Evolutionary conservation across 2,888 invertebrate genomes (phyloP).

Genomic region (Caenorhabditis sp.): DNA sequence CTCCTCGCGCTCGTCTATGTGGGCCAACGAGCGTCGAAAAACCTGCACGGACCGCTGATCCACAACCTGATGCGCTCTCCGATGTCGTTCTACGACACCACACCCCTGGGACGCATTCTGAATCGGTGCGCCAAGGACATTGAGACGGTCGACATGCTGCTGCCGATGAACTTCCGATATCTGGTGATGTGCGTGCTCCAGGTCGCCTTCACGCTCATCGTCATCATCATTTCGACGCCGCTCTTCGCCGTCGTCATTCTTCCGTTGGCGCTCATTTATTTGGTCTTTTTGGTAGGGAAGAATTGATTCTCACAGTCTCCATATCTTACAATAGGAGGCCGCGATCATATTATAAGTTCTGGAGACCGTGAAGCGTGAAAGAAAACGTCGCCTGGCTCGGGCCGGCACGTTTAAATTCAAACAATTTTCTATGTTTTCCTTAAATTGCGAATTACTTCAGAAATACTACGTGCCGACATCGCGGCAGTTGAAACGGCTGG

Average conservation of each 20-base stretch:
- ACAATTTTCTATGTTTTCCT: background rate
- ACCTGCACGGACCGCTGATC: constrained; percentile 66
- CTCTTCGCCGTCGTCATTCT: constrained; percentile 72
- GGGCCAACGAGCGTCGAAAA: constrained; percentile 71
- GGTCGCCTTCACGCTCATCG: constrained; percentile 69
- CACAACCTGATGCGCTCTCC: constrained; percentile 73
- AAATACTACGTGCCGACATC: constrained; percentile 95
- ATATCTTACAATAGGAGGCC: no score
- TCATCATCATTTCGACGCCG: constrained; percentile 74
- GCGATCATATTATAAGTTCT: no score
- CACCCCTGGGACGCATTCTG: constrained; percentile 80
- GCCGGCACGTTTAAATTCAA: no score
- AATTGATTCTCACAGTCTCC: background rate
- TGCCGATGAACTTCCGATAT: constrained; percentile 72
- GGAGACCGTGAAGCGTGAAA: no score
- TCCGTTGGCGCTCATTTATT: constrained; percentile 69
- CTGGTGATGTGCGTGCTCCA: constrained; percentile 70
- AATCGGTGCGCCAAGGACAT: constrained; percentile 79
- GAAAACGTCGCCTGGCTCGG: no score
- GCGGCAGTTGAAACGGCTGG: constrained; percentile 83
- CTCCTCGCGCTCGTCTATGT: constrained; percentile 65
- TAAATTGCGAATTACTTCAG: constrained; percentile 80
- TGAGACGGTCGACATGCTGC: constrained; percentile 70
- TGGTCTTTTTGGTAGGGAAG: constrained; percentile 64
- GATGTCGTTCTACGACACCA: constrained; percentile 80